Percentiles rank a stretch among this genome's conserved stretches.
These are phyloP conservation scores for Catagonus wagneri DNA, from an alignment of 2,113 vertebrate species.

Conservation along the genomic window DNA sequence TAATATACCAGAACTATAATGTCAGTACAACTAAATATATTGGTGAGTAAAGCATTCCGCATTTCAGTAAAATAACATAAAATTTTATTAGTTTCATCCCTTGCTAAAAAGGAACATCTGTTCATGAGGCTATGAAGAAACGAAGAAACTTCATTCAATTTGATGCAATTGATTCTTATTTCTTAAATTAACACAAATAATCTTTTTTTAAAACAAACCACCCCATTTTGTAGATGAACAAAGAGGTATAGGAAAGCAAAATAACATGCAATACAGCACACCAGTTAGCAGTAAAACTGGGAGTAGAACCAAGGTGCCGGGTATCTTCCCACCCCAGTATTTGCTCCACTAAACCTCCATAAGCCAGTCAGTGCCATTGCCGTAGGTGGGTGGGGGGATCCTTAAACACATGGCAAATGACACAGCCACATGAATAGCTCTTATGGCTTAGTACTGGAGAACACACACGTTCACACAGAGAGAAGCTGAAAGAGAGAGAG, in stretches of 20 bases:
- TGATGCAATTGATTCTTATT: constrained; percentile 22
- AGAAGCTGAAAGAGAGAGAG: neutral
- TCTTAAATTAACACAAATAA: constrained; percentile 57
- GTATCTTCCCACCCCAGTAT: neutral
- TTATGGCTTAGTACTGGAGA: neutral
- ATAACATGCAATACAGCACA: neutral
- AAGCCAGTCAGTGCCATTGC: neutral
- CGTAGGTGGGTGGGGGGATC: accelerated
- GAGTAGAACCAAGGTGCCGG: neutral
- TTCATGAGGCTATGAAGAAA: constrained; percentile 41
- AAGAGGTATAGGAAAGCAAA: neutral
- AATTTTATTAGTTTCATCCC: constrained; percentile 12
- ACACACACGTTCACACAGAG: neutral
- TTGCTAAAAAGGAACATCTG: neutral
- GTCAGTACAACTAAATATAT: neutral
- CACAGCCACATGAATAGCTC: neutral
- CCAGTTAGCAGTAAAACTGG: neutral
- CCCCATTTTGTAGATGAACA: constrained; percentile 11
- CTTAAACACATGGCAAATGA: neutral
- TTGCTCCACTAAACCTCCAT: neutral
- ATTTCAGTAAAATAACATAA: constrained; percentile 25
- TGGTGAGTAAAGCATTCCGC: neutral
- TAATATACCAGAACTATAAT: constrained; percentile 4
- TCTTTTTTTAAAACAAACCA: constrained; percentile 41
- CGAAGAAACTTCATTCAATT: constrained; percentile 40